These are phyloP conservation scores for Sycophila sp. DNA, from an alignment of 1,140 invertebrate species.

Conservation along the genomic window DNA sequence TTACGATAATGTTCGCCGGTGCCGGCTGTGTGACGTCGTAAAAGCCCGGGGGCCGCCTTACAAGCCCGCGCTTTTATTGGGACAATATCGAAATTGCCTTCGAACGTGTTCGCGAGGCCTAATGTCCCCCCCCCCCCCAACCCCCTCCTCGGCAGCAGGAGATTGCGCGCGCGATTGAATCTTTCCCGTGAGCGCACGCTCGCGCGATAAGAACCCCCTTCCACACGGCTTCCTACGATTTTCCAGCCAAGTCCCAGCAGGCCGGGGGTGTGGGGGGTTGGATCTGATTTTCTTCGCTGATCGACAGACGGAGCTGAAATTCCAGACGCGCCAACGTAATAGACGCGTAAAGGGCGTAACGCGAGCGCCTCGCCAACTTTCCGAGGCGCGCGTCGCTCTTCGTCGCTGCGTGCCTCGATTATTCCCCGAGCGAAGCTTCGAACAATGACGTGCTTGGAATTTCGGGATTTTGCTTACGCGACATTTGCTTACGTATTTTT, in stretches of 20 bases:
- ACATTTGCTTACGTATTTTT: too few relatives aligned
- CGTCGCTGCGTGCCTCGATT: too few relatives aligned
- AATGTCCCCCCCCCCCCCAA: conserved; percentile 41
- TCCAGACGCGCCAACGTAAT: too few relatives aligned
- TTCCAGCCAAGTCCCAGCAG: too few relatives aligned
- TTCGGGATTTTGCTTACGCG: too few relatives aligned
- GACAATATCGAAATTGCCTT: conserved; percentile 52
- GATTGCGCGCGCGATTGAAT: neutral
- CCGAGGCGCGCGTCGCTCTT: too few relatives aligned
- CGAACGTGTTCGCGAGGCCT: conserved; percentile 47
- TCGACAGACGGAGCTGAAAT: neutral
- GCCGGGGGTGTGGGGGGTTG: too few relatives aligned
- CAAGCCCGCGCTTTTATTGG: conserved; percentile 43
- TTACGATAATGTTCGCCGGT: conserved; percentile 25
- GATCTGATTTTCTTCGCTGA: neutral
- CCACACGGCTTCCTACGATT: too few relatives aligned
- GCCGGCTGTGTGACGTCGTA: conserved; percentile 12
- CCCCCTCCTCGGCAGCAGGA: neutral
- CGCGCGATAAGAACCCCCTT: neutral
- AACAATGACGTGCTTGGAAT: too few relatives aligned
- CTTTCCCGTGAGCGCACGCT: neutral
- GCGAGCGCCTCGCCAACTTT: too few relatives aligned
- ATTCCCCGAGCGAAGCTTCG: too few relatives aligned
- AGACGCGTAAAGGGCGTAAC: too few relatives aligned
- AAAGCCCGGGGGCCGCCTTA: conserved; percentile 4